These are phyloP conservation scores for Drosophila mettleri DNA, from an alignment of 2,888 invertebrate species.

Conservation along the genomic window DNA sequence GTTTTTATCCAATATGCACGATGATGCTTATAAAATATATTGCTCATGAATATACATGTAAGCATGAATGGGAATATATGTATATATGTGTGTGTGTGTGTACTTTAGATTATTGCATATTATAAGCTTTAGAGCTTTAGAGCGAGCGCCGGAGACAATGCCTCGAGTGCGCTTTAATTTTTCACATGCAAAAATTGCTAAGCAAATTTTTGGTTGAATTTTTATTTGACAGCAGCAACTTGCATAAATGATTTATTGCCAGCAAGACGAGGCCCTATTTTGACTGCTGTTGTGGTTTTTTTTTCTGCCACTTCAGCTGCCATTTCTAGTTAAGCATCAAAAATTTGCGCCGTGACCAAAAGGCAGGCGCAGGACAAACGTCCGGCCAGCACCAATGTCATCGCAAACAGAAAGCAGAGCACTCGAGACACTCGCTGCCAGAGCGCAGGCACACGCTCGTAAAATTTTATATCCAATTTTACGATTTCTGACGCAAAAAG, in stretches of 20 bases:
- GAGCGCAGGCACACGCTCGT: constrained; percentile 70
- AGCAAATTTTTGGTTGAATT: constrained; percentile 70
- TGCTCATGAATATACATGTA: constrained; percentile 67
- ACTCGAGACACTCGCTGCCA: constrained; percentile 40
- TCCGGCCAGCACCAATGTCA: constrained; percentile 54
- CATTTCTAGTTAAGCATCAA: constrained; percentile 78
- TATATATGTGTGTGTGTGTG: constrained; percentile 21
- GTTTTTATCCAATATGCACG: constrained; percentile 80
- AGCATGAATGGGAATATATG: constrained; percentile 26
- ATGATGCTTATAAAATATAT: constrained; percentile 79
- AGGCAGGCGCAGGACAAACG: constrained; percentile 75
- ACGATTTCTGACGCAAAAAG: constrained; percentile 81
- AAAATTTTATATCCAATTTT: constrained; percentile 81
- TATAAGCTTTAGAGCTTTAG: constrained; percentile 64
- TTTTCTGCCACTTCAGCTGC: constrained; percentile 71
- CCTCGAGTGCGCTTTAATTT: constrained; percentile 63
- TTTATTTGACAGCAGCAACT: constrained; percentile 67
- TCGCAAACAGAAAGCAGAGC: constrained; percentile 66
- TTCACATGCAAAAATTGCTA: constrained; percentile 73
- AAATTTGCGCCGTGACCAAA: constrained; percentile 77
- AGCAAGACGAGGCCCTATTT: constrained; percentile 47
- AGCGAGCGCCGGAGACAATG: constrained; percentile 16
- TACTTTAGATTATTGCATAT: constrained; percentile 75
- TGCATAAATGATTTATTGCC: constrained; percentile 79
- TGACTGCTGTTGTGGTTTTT: constrained; percentile 10